Conservation (phyloP, 2,113 vertebrate genomes). For the Serinus canaria region DNA sequence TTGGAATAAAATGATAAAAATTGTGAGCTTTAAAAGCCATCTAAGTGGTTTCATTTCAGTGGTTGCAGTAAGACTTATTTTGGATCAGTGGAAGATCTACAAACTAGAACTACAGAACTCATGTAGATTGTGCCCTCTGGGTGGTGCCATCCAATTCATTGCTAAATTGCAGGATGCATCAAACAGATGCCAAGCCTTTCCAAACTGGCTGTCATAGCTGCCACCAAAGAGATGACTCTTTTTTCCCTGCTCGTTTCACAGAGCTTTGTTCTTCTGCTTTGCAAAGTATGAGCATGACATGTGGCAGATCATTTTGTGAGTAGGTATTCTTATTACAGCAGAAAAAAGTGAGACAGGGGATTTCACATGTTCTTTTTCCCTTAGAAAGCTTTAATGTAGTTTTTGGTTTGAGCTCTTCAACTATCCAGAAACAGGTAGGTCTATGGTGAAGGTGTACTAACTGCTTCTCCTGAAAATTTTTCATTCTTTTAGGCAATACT, state of each 20-base stretch:
- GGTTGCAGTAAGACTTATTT: neutral
- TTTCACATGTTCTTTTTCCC: neutral
- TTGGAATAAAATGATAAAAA: neutral
- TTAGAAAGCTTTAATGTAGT: neutral
- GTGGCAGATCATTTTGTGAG: neutral
- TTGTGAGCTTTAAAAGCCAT: neutral
- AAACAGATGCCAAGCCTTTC: neutral
- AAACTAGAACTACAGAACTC: neutral
- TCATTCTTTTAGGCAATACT: neutral
- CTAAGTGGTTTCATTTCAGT: neutral
- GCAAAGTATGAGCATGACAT: neutral
- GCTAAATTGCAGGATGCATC: neutral
- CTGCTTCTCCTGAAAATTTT: neutral
- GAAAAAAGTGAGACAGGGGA: neutral
- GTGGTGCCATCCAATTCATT: neutral
- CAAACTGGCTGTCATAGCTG: neutral
- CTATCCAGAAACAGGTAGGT: neutral
- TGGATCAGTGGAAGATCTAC: neutral
- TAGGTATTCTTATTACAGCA: neutral
- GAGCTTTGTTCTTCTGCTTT: neutral
- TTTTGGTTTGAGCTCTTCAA: neutral
- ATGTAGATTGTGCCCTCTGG: neutral
- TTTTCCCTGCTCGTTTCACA: neutral
- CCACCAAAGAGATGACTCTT: neutral
- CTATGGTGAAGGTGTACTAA: neutral